phyloP scores from a whole-genome alignment of 2,888 invertebrate species.

The Drepana falcataria region DNA sequence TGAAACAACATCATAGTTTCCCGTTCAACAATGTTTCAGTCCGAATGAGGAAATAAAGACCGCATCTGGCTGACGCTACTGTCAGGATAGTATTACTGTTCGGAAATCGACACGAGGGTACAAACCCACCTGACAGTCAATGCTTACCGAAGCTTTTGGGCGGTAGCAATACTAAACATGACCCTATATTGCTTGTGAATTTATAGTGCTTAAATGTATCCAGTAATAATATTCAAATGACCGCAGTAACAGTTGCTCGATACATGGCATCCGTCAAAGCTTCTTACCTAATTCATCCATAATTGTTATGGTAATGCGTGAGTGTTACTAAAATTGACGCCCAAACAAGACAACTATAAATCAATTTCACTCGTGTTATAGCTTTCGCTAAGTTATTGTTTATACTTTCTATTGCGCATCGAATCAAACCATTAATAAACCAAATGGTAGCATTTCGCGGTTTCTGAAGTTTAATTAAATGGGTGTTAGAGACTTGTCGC shows the following conservation, averaged over 20 bases:
- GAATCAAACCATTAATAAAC: slow-evolving; percentile 51
- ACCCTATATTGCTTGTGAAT: too few species aligned
- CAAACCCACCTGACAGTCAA: too few species aligned
- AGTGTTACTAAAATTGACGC: slow-evolving; percentile 71
- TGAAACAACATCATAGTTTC: too few species aligned
- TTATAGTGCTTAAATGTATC: too few species aligned
- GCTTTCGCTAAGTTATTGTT: slow-evolving; percentile 76
- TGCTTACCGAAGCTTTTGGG: too few species aligned
- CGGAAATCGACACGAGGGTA: too few species aligned
- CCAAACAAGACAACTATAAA: slow-evolving; percentile 57
- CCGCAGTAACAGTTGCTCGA: slow-evolving; percentile 33
- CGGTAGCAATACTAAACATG: too few species aligned
- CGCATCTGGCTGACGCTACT: too few species aligned
- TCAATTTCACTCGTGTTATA: slow-evolving; percentile 68
- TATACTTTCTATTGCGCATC: slow-evolving; percentile 70
- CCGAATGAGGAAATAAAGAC: too few species aligned
- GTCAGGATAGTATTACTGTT: too few species aligned
- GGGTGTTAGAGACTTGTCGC: slow-evolving; percentile 35
- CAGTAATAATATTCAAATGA: slow-evolving; percentile 9
- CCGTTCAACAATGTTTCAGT: too few species aligned
- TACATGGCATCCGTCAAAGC: slow-evolving; percentile 33
- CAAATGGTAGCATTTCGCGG: slow-evolving; percentile 62
- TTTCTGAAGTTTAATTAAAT: slow-evolving; percentile 59
- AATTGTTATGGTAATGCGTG: slow-evolving; percentile 73
- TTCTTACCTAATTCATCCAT: slow-evolving; percentile 60